These are phyloP conservation scores for Poecilus cupreus DNA, from an alignment of 2,888 invertebrate species.

Conservation along the genomic window DNA sequence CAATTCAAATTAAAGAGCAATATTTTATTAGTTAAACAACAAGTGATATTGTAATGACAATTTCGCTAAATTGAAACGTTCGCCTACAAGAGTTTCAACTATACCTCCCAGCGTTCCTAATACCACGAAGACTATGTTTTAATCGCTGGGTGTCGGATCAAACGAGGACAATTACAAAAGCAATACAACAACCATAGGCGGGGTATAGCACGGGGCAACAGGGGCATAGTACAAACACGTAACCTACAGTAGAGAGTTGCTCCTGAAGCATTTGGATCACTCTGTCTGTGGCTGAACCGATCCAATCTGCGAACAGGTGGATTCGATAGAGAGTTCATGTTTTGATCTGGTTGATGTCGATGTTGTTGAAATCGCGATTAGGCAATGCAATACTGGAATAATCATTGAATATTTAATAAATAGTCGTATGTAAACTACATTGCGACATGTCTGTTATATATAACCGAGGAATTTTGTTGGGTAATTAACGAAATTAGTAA, in stretches of 20 bases:
- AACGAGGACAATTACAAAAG: slow-evolving; percentile 45
- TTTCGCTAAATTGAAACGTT: too few species aligned
- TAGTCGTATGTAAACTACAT: not conserved
- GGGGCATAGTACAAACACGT: not conserved
- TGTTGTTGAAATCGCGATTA: slow-evolving; percentile 17
- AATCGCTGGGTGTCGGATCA: not conserved
- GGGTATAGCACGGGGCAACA: not conserved
- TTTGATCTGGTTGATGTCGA: slow-evolving; percentile 27
- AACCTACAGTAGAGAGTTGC: slow-evolving; percentile 9
- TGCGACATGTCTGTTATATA: not conserved
- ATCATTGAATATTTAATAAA: slow-evolving; percentile 8
- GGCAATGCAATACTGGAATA: slow-evolving; percentile 8
- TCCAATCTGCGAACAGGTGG: slow-evolving; percentile 4
- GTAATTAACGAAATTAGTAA: slow-evolving; percentile 32
- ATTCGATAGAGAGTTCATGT: slow-evolving; percentile 33
- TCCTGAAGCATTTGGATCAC: not conserved
- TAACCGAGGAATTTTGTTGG: not conserved
- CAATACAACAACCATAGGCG: slow-evolving; percentile 1
- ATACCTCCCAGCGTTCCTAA: not conserved
- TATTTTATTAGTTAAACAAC: too few species aligned
- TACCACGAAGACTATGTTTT: not conserved
- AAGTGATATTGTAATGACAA: too few species aligned
- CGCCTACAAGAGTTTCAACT: too few species aligned
- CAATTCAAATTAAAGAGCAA: too few species aligned
- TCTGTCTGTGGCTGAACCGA: slow-evolving; percentile 7